These are phyloP conservation scores for Lepus europaeus DNA, from an alignment of 2,113 vertebrate species.

Conservation along the genomic window DNA sequence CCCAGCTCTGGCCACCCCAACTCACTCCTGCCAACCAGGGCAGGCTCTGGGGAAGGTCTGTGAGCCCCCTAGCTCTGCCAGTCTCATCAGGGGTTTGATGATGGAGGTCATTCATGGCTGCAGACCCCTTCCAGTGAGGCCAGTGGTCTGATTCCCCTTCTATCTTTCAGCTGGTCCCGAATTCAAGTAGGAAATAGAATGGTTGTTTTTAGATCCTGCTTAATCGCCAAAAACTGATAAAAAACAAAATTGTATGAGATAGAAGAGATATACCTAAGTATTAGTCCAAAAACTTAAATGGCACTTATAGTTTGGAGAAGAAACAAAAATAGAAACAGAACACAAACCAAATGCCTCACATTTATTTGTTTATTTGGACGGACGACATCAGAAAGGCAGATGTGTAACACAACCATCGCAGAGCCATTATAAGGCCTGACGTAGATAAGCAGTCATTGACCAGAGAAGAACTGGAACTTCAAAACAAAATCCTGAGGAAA, in stretches of 20 bases:
- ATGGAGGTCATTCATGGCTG: background rate
- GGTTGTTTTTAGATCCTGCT: background rate
- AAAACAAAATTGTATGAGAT: background rate
- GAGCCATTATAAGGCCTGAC: background rate
- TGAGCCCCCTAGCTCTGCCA: background rate
- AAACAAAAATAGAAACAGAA: slow-evolving; percentile 32
- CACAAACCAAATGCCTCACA: background rate
- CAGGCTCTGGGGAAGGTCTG: background rate
- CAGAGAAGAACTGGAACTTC: background rate
- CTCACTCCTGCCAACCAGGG: background rate
- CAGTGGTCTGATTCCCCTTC: background rate
- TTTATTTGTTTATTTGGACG: slow-evolving; percentile 7
- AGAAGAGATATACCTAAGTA: background rate
- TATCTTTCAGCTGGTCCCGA: background rate
- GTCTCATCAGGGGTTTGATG: background rate
- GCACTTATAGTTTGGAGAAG: slow-evolving; percentile 6
- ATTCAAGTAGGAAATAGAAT: slow-evolving; percentile 2
- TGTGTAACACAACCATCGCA: background rate
- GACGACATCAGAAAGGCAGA: background rate
- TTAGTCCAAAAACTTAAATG: background rate
- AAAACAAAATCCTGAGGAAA: background rate
- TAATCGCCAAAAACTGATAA: background rate
- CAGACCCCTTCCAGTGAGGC: background rate
- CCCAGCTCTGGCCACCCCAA: background rate
- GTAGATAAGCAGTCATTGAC: background rate